Evolutionary conservation across 2,888 invertebrate genomes (phyloP).

Genomic region (Pyrrhosoma nymphula): DNA sequence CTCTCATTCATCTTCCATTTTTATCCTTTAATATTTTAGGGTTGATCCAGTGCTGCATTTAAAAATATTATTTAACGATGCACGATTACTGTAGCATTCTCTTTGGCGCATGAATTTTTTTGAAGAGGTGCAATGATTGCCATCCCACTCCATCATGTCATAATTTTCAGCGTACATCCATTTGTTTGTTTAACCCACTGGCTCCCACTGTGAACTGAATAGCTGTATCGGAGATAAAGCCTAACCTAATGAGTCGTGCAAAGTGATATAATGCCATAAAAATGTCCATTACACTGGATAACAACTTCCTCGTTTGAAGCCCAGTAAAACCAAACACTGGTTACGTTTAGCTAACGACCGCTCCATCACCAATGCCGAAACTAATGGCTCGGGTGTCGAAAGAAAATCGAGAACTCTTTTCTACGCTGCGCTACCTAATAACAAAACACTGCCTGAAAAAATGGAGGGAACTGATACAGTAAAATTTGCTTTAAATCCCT

Average conservation of each 20-base stretch:
- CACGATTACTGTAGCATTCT: too few relatives aligned
- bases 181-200: not conserved
- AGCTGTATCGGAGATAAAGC: not conserved
- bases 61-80: too few relatives aligned
- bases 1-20: too few relatives aligned
- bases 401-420: not conserved
- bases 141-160: not conserved
- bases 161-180: not conserved
- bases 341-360: conserved; percentile 14
- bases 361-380: not conserved
- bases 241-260: not conserved
- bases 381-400: not conserved
- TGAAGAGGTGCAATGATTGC: not conserved
- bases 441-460: not conserved
- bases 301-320: conserved; percentile 33
- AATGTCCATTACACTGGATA: conserved; percentile 24
- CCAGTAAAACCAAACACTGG: not conserved
- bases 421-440: not conserved
- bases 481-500: not conserved
- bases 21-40: too few relatives aligned
- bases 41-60: too few relatives aligned
- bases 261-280: conserved; percentile 34
- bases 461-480: not conserved
- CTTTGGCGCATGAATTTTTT: not conserved
- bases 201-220: not conserved